Percentiles rank a stretch among this genome's conserved stretches.
These are phyloP conservation scores for Erythrolamprus reginae DNA, from an alignment of 2,113 vertebrate genomes.

Conservation along the genomic window DNA sequence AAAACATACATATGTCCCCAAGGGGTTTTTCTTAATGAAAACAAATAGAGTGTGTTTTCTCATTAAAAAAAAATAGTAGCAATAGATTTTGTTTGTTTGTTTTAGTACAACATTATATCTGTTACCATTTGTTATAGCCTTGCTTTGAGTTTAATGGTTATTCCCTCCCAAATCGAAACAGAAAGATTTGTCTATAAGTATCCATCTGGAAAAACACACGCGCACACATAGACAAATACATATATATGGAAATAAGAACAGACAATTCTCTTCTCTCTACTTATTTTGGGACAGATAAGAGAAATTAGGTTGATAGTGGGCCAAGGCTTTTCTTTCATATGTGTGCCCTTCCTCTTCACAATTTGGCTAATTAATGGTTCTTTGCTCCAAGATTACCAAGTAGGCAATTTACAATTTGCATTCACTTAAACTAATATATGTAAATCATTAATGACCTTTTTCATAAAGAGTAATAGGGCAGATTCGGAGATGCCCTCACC, in stretches of 20 bases:
- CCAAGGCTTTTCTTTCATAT: neutral
- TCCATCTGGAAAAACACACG: neutral
- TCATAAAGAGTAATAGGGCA: neutral
- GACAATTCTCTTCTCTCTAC: neutral
- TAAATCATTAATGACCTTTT: neutral
- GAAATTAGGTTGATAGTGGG: neutral
- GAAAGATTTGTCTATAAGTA: neutral
- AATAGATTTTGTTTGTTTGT: slow-evolving; percentile 3
- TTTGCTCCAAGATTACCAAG: slow-evolving; percentile 6
- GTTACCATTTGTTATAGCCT: slow-evolving; percentile 18
- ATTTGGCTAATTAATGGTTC: neutral
- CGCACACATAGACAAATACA: neutral
- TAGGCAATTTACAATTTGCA: slow-evolving; percentile 10
- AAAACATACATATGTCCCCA: slow-evolving; percentile 10
- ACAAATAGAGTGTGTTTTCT: slow-evolving; percentile 13
- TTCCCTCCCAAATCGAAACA: neutral
- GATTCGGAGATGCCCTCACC: neutral
- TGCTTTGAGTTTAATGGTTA: slow-evolving; percentile 15
- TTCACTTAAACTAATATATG: neutral
- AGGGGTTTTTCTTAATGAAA: slow-evolving; percentile 30
- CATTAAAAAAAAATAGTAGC: slow-evolving; percentile 6
- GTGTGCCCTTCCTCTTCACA: neutral
- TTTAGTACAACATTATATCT: slow-evolving; percentile 10
- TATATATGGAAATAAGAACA: neutral
- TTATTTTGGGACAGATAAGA: neutral